Percentiles rank a stretch among this genome's conserved stretches.
These are phyloP conservation scores for Aphidoletes aphidimyza DNA, from an alignment of 2,888 invertebrate genomes.

Conservation along the genomic window DNA sequence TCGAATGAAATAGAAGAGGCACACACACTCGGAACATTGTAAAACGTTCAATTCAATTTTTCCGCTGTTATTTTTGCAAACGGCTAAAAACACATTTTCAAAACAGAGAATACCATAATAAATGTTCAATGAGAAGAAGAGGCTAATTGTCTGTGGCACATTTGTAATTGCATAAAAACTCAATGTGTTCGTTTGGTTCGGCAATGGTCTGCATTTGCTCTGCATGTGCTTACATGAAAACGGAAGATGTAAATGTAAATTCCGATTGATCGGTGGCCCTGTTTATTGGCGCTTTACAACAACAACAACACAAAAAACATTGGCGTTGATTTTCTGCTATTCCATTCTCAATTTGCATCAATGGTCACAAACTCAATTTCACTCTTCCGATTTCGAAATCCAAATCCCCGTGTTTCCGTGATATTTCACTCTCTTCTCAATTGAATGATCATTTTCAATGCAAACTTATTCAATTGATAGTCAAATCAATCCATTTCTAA, in stretches of 20 bases:
- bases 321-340: too few relatives aligned
- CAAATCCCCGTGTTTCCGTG: conserved; percentile 4
- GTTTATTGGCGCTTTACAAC: conserved; percentile 30
- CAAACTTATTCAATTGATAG: not conserved
- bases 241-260: conserved; percentile 44
- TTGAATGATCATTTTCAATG: not conserved
- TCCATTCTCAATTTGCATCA: not conserved
- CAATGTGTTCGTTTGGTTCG: not conserved
- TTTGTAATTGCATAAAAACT: not conserved
- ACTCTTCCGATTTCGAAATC: conserved; percentile 43
- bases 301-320: too few relatives aligned
- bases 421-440: conserved; percentile 3
- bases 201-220: not conserved
- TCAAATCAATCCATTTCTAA: not conserved
- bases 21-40: too few relatives aligned
- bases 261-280: conserved; percentile 42
- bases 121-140: not conserved
- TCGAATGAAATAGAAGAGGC: too few relatives aligned
- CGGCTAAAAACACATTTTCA: not conserved
- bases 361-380: not conserved
- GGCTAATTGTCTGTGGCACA: conserved; percentile 36
- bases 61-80: not conserved
- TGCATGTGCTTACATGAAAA: not conserved
- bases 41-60: too few relatives aligned
- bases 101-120: too few relatives aligned